Conservation (phyloP, 2,797 vertebrate species). For the Hippocampus kuda region DNA sequence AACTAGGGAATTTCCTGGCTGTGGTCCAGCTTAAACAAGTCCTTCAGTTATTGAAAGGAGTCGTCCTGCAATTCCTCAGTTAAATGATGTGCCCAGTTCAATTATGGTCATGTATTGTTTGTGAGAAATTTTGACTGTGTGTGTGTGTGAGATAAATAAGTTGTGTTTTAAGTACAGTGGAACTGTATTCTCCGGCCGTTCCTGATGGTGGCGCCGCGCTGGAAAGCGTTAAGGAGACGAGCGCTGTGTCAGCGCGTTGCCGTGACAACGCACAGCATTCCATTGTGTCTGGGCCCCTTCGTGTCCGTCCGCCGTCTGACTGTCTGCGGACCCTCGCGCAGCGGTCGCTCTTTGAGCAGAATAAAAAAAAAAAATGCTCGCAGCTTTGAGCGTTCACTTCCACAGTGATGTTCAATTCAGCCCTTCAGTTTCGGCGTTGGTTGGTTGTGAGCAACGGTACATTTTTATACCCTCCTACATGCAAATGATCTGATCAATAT, state of each 20-base stretch:
- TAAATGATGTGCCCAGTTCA: background rate
- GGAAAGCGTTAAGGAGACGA: slow-evolving; percentile 29
- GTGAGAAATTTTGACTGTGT: no score
- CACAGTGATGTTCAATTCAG: background rate
- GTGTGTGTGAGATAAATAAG: no score
- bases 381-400: slow-evolving; percentile 2
- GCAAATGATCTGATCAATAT: background rate
- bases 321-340: background rate
- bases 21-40: background rate
- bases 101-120: no score
- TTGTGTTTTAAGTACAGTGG: no score
- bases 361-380: background rate
- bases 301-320: slow-evolving; percentile 18
- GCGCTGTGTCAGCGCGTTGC: slow-evolving; percentile 54
- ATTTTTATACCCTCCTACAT: background rate
- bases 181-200: background rate
- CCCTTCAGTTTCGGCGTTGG: background rate
- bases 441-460: background rate
- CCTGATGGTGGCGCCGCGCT: background rate
- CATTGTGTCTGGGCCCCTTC: slow-evolving; percentile 21
- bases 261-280: slow-evolving; percentile 32
- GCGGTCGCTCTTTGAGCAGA: slow-evolving; percentile 6
- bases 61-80: background rate
- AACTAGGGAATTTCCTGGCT: slow-evolving; percentile 10
- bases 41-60: background rate